Conservation (phyloP, 2,797 vertebrate species). For the Thaleichthys pacificus region DNA sequence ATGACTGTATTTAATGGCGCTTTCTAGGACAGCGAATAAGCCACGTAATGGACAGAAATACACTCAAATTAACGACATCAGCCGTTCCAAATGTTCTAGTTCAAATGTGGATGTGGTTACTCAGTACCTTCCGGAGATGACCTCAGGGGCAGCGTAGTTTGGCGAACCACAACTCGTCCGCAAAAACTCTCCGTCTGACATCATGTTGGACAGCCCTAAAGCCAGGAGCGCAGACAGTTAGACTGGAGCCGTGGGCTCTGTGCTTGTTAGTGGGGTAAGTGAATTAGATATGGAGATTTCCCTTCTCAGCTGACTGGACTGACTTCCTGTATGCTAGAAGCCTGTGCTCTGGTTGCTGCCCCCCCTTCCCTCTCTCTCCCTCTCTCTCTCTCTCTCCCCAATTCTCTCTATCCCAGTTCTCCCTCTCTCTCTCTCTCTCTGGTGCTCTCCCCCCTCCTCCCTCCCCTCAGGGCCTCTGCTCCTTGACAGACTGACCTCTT, state of each 20-base stretch:
- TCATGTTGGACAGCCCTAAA: conserved; percentile 98
- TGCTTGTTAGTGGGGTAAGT: neutral
- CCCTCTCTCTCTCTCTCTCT: too few relatives aligned
- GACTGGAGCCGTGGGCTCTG: neutral
- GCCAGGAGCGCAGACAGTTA: neutral
- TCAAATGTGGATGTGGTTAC: conserved; percentile 51
- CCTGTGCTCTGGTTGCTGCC: neutral
- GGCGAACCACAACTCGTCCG: conserved; percentile 98
- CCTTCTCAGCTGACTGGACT: neutral
- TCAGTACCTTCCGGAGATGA: conserved; percentile 92
- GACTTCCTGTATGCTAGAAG: neutral
- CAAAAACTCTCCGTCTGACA: conserved; percentile 99
- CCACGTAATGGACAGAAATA: too few relatives aligned
- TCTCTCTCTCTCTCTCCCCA: too few relatives aligned
- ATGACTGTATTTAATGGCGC: too few relatives aligned
- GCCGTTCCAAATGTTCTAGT: too few relatives aligned
- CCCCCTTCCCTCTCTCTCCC: too few relatives aligned
- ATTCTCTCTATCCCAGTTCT: too few relatives aligned
- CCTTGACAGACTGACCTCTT: too few relatives aligned
- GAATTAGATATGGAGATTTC: neutral
- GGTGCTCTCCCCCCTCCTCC: too few relatives aligned
- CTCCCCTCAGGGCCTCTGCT: too few relatives aligned
- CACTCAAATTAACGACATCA: too few relatives aligned
- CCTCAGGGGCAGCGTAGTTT: conserved; percentile 98
- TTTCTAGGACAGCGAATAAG: too few relatives aligned